Evolutionary conservation across 2,888 invertebrate genomes (phyloP).

Genomic region (Diploptera punctata): DNA sequence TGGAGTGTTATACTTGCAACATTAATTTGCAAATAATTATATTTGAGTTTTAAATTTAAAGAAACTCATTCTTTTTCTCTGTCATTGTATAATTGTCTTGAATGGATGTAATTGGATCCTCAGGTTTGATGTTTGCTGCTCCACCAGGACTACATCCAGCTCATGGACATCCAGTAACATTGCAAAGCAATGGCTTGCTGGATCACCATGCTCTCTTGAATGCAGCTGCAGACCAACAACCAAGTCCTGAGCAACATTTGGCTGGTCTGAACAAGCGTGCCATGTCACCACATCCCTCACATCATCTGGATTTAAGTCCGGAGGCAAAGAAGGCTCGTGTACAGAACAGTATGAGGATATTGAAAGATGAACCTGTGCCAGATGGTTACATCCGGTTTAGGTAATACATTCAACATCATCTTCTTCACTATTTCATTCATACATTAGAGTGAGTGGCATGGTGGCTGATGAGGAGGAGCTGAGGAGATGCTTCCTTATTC

Average conservation of each 20-base stretch:
- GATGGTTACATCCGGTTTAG: slow-evolving; percentile 87
- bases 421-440: too few relatives aligned
- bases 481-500: too few relatives aligned
- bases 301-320: slow-evolving; percentile 55
- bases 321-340: slow-evolving; percentile 69
- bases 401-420: slow-evolving; percentile 44
- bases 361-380: slow-evolving; percentile 90
- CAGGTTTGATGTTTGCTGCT: slow-evolving; percentile 57
- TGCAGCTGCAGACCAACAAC: neutral
- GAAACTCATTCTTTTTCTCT: neutral
- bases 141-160: slow-evolving; percentile 48
- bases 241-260: slow-evolving; percentile 39
- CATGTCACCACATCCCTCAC: slow-evolving; percentile 54
- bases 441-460: too few relatives aligned
- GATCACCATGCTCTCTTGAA: slow-evolving; percentile 40
- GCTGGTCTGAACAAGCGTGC: slow-evolving; percentile 52
- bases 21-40: neutral
- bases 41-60: slow-evolving; percentile 7
- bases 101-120: too few relatives aligned
- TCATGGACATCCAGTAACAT: slow-evolving; percentile 42
- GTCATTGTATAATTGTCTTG: neutral
- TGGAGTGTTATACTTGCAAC: too few relatives aligned
- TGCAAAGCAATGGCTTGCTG: slow-evolving; percentile 42
- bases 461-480: too few relatives aligned
- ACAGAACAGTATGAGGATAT: slow-evolving; percentile 73